phyloP scores from a whole-genome alignment of 1,140 invertebrate species.

The Diuraphis noxia region DNA sequence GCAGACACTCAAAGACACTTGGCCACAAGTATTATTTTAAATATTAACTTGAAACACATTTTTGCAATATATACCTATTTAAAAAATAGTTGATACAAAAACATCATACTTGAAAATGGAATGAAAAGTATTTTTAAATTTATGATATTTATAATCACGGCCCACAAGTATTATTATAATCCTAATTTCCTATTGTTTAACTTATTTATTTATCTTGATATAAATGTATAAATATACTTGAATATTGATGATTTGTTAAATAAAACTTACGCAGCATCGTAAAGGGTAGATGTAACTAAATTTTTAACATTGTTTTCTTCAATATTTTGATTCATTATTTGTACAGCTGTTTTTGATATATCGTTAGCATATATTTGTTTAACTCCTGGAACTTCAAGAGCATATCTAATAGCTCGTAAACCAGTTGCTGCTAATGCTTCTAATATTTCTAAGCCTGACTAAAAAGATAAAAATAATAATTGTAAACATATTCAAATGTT shows the following conservation, averaged over 20 bases:
- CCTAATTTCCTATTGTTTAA: neutral
- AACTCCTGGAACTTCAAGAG: constrained; percentile 85
- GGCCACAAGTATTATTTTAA: neutral
- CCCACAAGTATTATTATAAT: neutral
- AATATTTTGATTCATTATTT: constrained; percentile 83
- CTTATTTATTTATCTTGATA: neutral
- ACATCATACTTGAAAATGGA: neutral
- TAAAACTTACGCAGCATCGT: constrained; percentile 78
- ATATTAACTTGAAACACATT: neutral
- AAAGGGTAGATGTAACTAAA: constrained; percentile 72
- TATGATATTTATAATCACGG: neutral
- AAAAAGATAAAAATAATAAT: constrained; percentile 54
- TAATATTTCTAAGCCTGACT: constrained; percentile 74
- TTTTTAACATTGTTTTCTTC: constrained; percentile 76
- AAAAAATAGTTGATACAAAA: neutral
- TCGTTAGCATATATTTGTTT: constrained; percentile 92
- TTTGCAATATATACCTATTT: neutral
- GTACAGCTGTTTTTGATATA: constrained; percentile 82
- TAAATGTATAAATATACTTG: neutral
- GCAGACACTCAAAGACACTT: too few relatives aligned
- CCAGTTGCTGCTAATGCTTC: constrained; percentile 96
- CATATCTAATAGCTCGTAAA: constrained; percentile 92
- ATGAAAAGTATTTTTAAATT: neutral
- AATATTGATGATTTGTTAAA: neutral
- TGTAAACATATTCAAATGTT: neutral